Base-by-base conservation (phyloP, 2,888 invertebrate species). In the Xestia c-nigrum region DNA sequence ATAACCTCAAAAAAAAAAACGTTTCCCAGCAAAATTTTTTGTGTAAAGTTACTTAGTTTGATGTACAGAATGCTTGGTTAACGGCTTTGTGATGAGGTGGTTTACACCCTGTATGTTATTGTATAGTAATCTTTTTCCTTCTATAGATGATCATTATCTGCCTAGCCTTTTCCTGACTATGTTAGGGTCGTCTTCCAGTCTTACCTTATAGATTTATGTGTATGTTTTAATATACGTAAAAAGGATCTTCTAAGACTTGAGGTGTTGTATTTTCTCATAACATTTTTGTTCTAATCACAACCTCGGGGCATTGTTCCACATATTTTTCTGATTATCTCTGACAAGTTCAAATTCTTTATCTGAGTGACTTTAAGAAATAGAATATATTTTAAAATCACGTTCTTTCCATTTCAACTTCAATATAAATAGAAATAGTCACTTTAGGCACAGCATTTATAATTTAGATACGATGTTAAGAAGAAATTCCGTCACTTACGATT, bases 401-500 rank as follows among this genome's bases (percentile, higher is more conserved):
- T 9, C 59, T 68, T 68, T 14, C 19, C 59, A 69, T 78, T 69
- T 78, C 16, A 14, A 9, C 16, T 69, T 52, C 5, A 21, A 9
- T 21, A 21, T 61, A 73, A 70, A 70, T 63, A 71, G 16, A 57
- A 65, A 75, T 68, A 72, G 38, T 78, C 66, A 80, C 74, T 70
- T 83, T 59, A 55, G 24, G 72, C 46, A 65, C 69, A 64, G 24
- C 74, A 72, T 84, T 72, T 69, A 67, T 74, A 82, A 86, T 78
- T 81, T 77, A 75, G 67, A 69, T 77, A 63, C 14, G 57, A 75
- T 69, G 50, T 24, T 61, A 19, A 63, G 66, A 87, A 77, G 68
- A 81, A 86, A 85, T 84, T 72, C 84, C 75, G 87, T 83, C 88
- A 87, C 78, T 84, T 87, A 55, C 43, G 19, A 87, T 87, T 87